phyloP scores from a whole-genome alignment of 2,888 invertebrate genomes.

The Drosophila pseudotakahashii region DNA sequence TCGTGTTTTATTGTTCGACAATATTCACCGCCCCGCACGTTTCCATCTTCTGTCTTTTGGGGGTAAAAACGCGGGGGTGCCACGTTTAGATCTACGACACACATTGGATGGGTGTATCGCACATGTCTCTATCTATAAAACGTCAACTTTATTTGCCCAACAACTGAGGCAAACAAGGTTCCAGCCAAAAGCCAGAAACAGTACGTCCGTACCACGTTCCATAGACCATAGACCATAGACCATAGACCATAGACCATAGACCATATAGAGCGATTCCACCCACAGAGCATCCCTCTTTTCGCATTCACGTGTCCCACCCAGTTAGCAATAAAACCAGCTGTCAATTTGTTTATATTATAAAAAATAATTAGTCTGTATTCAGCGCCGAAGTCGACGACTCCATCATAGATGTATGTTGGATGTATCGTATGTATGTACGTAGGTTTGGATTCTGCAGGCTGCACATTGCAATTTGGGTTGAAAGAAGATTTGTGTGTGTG shows the following conservation, averaged over 20 bases:
- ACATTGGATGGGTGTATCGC: constrained; percentile 52
- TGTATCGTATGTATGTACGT: constrained; percentile 32
- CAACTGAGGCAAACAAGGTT: constrained; percentile 59
- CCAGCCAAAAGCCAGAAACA: constrained; percentile 2
- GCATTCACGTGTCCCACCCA: constrained; percentile 16
- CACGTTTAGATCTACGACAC: constrained; percentile 40
- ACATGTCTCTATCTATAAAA: constrained; percentile 78
- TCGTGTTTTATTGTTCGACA: constrained; percentile 52
- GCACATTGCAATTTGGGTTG: constrained; percentile 39
- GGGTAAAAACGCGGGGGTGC: constrained; percentile 15
- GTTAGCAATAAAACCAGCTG: constrained; percentile 74
- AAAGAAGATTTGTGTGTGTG: constrained; percentile 26
- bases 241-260: background rate
- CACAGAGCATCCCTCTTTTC: constrained; percentile 16
- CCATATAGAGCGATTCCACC: background rate
- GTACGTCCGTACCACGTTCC: too few species aligned
- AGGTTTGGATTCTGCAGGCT: constrained; percentile 35
- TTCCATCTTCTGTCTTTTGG: constrained; percentile 46
- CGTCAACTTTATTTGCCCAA: constrained; percentile 75
- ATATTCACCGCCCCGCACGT: constrained; percentile 34
- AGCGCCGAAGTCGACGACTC: constrained; percentile 75
- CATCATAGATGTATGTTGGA: constrained; percentile 49
- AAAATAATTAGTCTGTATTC: constrained; percentile 77
- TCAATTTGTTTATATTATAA: constrained; percentile 77
- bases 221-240: background rate